Base-by-base conservation (phyloP, 2,797 vertebrate genomes). In the Phylloscopus collybita region DNA sequence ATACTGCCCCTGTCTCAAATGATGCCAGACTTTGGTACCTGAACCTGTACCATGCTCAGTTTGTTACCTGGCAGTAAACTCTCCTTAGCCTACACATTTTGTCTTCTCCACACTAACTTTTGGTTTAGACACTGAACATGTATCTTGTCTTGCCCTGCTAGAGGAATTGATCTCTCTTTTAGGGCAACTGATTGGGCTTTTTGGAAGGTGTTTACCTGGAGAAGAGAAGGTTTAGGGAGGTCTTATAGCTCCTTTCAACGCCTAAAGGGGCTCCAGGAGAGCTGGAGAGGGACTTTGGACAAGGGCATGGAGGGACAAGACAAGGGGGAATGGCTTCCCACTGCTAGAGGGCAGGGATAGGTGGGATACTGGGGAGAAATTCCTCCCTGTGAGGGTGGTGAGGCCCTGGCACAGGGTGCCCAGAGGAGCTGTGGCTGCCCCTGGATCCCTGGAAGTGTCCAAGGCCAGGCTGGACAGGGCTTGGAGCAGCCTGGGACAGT, bases 401-500 rank as follows among this genome's bases (percentile, higher is more conserved):
- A 67, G 38, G 18, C 45, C 27, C 62, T 60, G 71, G 62, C 22
- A 22, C 27, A 51, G 45, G 60, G 0, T 51, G 22, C 14, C 32
- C 62, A 59, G 71, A 32, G 71, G 0, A 29, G 54, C 82, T 67
- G 71, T 38, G 38, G 27, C 38, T 60, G 18, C 7, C 15, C 18
- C n/a, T 42, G 42, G 42, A 85, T 60, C 22, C 38, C 6, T 85
- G 53, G 22, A 3, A 60, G 32, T 53, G n/a, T 16, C 38, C 38
- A 15, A 32, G 3, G n/a, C 30, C 30, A 42, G 66, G 50, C 0
- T 56, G 34, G 30, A 86, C 0, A 0, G 11, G 47, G 20, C 16
- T 61, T 30, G 17, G 34, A 62, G 34, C 34, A 18, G 0, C 25
- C 57, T 71, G 50, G 13, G 12, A 1, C 0, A 16, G 36, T 19